Percentiles rank a stretch among this genome's conserved stretches.
Evolutionary conservation across 2,113 vertebrate species (phyloP).

Genomic region (Chelonoidis abingdonii): DNA sequence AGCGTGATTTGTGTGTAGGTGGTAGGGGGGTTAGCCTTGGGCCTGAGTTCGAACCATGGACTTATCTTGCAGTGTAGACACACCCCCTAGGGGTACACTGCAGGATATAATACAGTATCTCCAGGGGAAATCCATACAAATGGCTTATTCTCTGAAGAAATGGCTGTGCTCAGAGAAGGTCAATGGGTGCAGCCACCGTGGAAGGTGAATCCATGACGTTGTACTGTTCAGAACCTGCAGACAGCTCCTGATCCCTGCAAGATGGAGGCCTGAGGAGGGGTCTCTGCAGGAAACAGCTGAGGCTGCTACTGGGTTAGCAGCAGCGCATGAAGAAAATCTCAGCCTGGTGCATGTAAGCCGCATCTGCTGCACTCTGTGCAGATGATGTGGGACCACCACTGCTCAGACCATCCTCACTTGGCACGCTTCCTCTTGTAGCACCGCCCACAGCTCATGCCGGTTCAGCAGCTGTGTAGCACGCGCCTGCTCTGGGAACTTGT

Average conservation of each 20-base stretch:
- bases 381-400: background rate
- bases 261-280: background rate
- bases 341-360: too few species aligned
- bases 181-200: too few species aligned
- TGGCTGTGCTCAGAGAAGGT: background rate
- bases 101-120: background rate
- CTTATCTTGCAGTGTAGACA: too few species aligned
- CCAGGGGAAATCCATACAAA: background rate
- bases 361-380: background rate
- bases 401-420: too few species aligned
- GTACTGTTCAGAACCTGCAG: background rate
- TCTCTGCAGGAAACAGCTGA: background rate
- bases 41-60: too few species aligned
- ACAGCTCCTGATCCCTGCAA: background rate
- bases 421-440: too few species aligned
- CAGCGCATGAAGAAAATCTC: too few species aligned
- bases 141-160: background rate
- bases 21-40: too few species aligned
- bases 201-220: background rate
- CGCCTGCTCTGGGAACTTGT: background rate
- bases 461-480: background rate
- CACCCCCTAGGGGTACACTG: too few species aligned
- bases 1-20: too few species aligned
- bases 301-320: too few species aligned
- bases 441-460: too few species aligned